phyloP scores from a whole-genome alignment of 2,113 vertebrate species.

The Pleuronectes platessa region DNA sequence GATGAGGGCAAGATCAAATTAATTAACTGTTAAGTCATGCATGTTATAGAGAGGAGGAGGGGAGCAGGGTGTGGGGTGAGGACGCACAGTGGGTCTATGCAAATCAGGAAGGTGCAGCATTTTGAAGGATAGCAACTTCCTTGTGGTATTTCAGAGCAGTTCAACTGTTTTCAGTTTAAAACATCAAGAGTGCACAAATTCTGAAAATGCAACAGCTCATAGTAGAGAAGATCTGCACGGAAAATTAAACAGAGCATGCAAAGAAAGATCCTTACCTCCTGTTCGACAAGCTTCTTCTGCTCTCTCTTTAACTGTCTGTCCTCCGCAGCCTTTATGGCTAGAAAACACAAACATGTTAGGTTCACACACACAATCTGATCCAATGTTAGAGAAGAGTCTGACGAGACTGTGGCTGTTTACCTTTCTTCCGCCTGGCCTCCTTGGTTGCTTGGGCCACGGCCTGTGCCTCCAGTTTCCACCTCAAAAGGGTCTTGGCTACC shows the following conservation, averaged over 20 bases:
- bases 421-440: too few species aligned
- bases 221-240: neutral
- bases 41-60: slow-evolving; percentile 53
- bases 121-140: slow-evolving; percentile 48
- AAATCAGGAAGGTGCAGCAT: slow-evolving; percentile 53
- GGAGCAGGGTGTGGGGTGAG: slow-evolving; percentile 14
- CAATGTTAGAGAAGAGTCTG: too few species aligned
- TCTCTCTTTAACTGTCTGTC: too few species aligned
- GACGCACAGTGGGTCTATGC: slow-evolving; percentile 45
- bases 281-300: too few species aligned
- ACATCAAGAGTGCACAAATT: slow-evolving; percentile 17
- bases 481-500: too few species aligned
- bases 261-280: slow-evolving; percentile 85
- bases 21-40: slow-evolving; percentile 74
- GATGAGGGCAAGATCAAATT: slow-evolving; percentile 62
- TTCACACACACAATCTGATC: too few species aligned
- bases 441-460: too few species aligned
- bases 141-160: slow-evolving; percentile 39
- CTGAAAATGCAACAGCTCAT: slow-evolving; percentile 11
- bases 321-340: too few species aligned
- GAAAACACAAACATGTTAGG: too few species aligned
- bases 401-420: too few species aligned
- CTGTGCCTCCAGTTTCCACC: too few species aligned
- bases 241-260: neutral
- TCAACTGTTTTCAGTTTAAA: slow-evolving; percentile 33